Conservation (phyloP, 2,888 invertebrate genomes). For the Cosmorhoe ocellata region DNA sequence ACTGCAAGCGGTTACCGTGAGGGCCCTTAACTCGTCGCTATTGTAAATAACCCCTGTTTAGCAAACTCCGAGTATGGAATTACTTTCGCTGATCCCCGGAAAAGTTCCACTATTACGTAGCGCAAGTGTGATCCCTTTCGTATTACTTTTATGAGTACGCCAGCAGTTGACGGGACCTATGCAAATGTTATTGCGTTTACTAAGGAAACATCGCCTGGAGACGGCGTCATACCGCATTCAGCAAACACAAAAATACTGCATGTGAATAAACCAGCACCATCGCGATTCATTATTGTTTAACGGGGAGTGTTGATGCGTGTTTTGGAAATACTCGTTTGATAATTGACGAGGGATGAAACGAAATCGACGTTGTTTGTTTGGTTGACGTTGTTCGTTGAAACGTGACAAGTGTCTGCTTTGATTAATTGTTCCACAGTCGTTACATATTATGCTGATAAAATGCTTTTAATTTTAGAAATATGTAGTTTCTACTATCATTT, state of each 20-base stretch:
- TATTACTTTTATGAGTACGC: constrained; percentile 68
- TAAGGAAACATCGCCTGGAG: constrained; percentile 53
- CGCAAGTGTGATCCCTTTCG: constrained; percentile 67
- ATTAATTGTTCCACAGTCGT: constrained; percentile 8
- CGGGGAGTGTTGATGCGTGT: constrained; percentile 21
- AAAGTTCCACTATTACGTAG: constrained; percentile 66
- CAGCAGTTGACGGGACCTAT: constrained; percentile 70
- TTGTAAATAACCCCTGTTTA: constrained; percentile 56
- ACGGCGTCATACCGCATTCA: constrained; percentile 28
- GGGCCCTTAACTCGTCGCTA: constrained; percentile 44
- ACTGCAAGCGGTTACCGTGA: constrained; percentile 38
- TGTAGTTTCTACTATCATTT: not conserved
- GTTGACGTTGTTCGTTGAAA: constrained; percentile 26
- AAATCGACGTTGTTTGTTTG: constrained; percentile 33
- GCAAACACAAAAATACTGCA: constrained; percentile 16
- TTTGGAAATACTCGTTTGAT: constrained; percentile 30
- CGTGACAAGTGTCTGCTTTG: constrained; percentile 27
- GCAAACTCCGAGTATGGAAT: constrained; percentile 56
- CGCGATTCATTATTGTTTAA: constrained; percentile 22
- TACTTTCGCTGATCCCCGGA: constrained; percentile 61
- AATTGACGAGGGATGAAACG: constrained; percentile 33
- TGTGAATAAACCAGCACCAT: constrained; percentile 6
- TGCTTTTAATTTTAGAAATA: constrained; percentile 18
- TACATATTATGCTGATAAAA: too few species aligned
- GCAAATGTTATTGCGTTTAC: constrained; percentile 73